Base-by-base conservation (phyloP, 1,140 invertebrate genomes). In the Zaprionus africanus region DNA sequence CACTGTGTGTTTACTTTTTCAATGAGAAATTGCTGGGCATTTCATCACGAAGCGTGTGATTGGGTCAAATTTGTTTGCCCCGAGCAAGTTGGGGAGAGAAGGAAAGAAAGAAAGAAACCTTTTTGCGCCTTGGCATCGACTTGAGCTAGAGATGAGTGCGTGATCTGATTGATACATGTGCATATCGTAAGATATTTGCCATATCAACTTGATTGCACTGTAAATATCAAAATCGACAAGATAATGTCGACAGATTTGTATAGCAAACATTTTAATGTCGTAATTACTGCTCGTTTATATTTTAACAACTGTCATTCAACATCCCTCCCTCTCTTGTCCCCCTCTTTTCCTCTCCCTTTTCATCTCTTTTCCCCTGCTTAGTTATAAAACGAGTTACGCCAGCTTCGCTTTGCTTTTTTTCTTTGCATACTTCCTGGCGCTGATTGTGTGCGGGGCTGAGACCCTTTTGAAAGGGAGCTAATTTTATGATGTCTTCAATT, bases 401-500 rank as follows among this genome's bases (percentile, higher is more conserved):
- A n/a, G 28, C 46, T 62, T 43, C 12, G 60, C 15, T 26, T 60
- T 46, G 41, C 22, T 60, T 49, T 57, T 65, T 67, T 73, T 73
- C 36, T 61, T 49, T 36, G 24, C 76, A 73, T 72, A 76, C 41
- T 72, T 76, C 60, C 65, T 57, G n/a, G 17, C 43, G 54, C 26
- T 65, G 17, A 51, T 49, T 62, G 24, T 51, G n/a, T 5, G 22
- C 22, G n/a, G 38, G 6, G 5, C 15, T 46, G 49, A n/a, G 38
- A 26, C 61, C 81, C 51, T 82, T 76, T 85, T 72, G 73, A 82
- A 85, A 85, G 68, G 82, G 56, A 78, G 83, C 83, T 87, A 88
- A 87, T 87, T 87, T 87, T 88, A 79, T 83, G 78, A 78, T 68
- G 85, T 75, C 63, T 69, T 62, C 81, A 88, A 63, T 88, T 83